These are phyloP conservation scores for Gastrophysa polygoni DNA, from an alignment of 2,888 invertebrate species.

Conservation along the genomic window DNA sequence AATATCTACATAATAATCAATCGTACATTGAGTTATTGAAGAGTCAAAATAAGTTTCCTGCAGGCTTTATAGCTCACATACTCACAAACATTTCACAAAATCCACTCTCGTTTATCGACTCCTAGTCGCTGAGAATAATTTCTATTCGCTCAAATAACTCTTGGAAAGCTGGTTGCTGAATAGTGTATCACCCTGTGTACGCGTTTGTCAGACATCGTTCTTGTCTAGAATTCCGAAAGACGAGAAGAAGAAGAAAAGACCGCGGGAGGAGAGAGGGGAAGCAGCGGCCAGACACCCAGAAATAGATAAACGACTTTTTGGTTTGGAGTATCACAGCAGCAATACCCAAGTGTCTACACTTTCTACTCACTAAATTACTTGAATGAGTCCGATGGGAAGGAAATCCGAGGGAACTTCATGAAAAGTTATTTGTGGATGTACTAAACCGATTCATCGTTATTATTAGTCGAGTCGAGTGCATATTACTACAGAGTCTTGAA, in stretches of 20 bases:
- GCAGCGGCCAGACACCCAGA: conserved; percentile 55
- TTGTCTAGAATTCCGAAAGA: neutral
- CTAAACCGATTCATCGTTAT: neutral
- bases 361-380: neutral
- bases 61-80: too few relatives aligned
- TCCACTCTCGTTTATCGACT: too few relatives aligned
- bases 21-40: too few relatives aligned
- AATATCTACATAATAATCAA: too few relatives aligned
- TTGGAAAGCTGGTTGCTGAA: too few relatives aligned
- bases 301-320: conserved; percentile 47
- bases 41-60: too few relatives aligned
- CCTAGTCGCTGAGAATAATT: too few relatives aligned
- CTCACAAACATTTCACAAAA: too few relatives aligned
- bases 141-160: too few relatives aligned
- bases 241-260: neutral
- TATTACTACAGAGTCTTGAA: too few relatives aligned
- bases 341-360: conserved; percentile 41
- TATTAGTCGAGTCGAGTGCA: too few relatives aligned
- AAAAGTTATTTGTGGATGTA: neutral
- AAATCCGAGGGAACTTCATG: neutral
- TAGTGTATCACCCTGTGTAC: too few relatives aligned
- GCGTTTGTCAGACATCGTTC: neutral
- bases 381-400: neutral
- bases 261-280: conserved; percentile 44
- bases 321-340: conserved; percentile 43